These are phyloP conservation scores for Mactromeris polynyma DNA, from an alignment of 2,888 invertebrate genomes.

Conservation along the genomic window DNA sequence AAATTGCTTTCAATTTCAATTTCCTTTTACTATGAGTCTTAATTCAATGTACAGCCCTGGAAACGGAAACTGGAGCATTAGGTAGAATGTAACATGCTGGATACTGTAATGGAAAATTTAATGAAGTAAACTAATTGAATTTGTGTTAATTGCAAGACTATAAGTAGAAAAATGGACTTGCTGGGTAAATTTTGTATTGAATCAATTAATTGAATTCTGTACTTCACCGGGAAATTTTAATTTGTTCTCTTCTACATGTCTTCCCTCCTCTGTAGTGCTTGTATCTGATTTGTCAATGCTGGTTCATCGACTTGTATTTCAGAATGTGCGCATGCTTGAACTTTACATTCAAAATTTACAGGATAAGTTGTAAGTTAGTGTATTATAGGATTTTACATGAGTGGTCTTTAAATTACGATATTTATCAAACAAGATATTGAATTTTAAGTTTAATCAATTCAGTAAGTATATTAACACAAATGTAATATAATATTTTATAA, in stretches of 20 bases:
- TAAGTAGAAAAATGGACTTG: constrained; percentile 14
- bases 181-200: constrained; percentile 19
- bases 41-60: not conserved
- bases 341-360: too few relatives aligned
- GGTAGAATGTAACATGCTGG: not conserved
- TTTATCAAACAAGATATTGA: too few relatives aligned
- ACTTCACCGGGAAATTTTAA: not conserved
- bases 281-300: not conserved
- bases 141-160: constrained; percentile 20
- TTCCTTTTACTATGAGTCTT: not conserved
- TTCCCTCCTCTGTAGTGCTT: not conserved
- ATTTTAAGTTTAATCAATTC: too few relatives aligned
- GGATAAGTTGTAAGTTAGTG: too few relatives aligned
- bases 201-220: constrained; percentile 14
- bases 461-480: too few relatives aligned
- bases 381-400: too few relatives aligned
- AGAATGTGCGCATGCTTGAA: too few relatives aligned
- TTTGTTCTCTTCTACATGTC: not conserved
- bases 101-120: constrained; percentile 8
- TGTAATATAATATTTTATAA: too few relatives aligned
- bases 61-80: constrained; percentile 9
- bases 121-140: constrained; percentile 17
- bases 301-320: not conserved
- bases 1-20: constrained; percentile 14
- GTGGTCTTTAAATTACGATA: too few relatives aligned